phyloP scores from a whole-genome alignment of 2,888 invertebrate species.

The Euclidia mi region DNA sequence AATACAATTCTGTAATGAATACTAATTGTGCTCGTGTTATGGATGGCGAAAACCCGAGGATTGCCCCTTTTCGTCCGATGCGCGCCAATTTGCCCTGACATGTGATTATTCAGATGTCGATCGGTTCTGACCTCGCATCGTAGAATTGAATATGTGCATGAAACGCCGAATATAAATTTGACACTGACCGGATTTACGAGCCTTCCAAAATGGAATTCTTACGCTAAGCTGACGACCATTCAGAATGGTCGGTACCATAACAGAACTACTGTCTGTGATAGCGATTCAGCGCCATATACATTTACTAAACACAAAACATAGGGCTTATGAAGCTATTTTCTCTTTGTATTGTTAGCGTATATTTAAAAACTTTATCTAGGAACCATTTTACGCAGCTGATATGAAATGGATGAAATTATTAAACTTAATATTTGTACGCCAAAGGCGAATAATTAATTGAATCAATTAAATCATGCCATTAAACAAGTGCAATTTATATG shows the following conservation, averaged over 20 bases:
- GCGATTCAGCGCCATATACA: slow-evolving; percentile 2
- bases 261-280: slow-evolving; percentile 23
- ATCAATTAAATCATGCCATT: too few relatives aligned
- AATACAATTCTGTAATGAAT: slow-evolving; percentile 39
- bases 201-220: slow-evolving; percentile 39
- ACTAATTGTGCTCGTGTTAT: slow-evolving; percentile 38
- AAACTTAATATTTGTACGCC: too few relatives aligned
- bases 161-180: slow-evolving; percentile 60
- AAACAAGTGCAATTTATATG: too few relatives aligned
- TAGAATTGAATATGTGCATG: slow-evolving; percentile 57
- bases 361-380: too few relatives aligned
- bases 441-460: too few relatives aligned
- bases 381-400: too few relatives aligned
- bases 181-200: slow-evolving; percentile 54
- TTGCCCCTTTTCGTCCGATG: slow-evolving; percentile 31
- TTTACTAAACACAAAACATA: slow-evolving; percentile 8
- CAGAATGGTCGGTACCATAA: slow-evolving; percentile 24
- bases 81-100: slow-evolving; percentile 52
- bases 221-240: slow-evolving; percentile 36
- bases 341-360: too few relatives aligned
- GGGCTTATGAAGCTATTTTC: too few relatives aligned
- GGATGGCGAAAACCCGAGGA: slow-evolving; percentile 34
- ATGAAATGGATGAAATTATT: too few relatives aligned
- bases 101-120: slow-evolving; percentile 63
- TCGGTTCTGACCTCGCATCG: slow-evolving; percentile 42